Base-by-base conservation (phyloP, 2,797 vertebrate genomes). In the Enteromius mattozi region DNA sequence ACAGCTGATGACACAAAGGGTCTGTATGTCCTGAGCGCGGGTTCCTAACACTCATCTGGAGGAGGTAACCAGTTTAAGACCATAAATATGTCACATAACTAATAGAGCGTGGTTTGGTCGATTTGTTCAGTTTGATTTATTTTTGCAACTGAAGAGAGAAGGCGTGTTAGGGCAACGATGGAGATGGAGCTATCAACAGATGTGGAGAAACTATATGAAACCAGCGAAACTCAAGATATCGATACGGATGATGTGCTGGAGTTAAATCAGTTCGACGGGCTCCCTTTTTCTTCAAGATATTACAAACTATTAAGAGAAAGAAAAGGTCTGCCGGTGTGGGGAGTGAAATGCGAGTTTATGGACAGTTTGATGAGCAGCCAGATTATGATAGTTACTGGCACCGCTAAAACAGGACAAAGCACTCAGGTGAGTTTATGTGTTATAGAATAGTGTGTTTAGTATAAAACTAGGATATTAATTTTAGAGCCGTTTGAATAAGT, bases 281-380 rank as follows among this genome's bases (percentile, higher is more conserved):
- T 99, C 90, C 97, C 97, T 0, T 97, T 96, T 85, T 99, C 98
- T 1, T 98, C 97, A 0, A 95, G 96, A 10, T 99, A 97, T 81
- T 98, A 97, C 16, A 94, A 93, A 81, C 91, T 98, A 1, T 81
- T 96, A 2, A 92, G 94, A 75, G 95, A 97, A 91, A 96, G 97
- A 89, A 95, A 96, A 85, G 88, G 87, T 24, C 95, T 99, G 30
- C 91, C 96, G 0, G 93, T 97, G 35, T 98, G 97, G 97, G 94
- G 90, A 89, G 93, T 93, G 37, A 97, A 94, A 91, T 78, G 89
- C 13, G 88, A 94, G 81, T 97, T 99, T 42, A 94, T 96, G 93
- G 95, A 96, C 80, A 93, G 91, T 54, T 92, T 98, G 88, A 91
- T 92, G 4, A 93, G 93, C 16, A 94, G 93, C 86, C 96, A 96